phyloP scores from a whole-genome alignment of 2,888 invertebrate species.

The Cylloceria caligata region DNA sequence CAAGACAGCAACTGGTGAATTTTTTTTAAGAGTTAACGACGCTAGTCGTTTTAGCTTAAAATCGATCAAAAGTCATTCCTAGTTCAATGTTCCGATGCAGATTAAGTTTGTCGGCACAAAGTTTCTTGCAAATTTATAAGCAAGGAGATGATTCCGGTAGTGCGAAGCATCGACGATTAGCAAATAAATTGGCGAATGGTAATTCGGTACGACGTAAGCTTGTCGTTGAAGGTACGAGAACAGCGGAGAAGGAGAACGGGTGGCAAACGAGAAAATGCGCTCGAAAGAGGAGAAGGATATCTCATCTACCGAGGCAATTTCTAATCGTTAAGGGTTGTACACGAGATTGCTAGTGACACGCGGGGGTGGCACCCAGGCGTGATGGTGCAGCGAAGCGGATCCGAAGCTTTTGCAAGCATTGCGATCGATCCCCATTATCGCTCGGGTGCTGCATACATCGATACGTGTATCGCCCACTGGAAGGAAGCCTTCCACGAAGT shows the following conservation, averaged over 20 bases:
- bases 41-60: background rate
- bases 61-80: slow-evolving; percentile 12
- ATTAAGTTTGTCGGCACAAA: slow-evolving; percentile 5
- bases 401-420: slow-evolving; percentile 1
- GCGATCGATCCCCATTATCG: slow-evolving; percentile 38
- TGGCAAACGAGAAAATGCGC: background rate
- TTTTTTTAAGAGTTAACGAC: background rate
- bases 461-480: slow-evolving; percentile 19
- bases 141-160: background rate
- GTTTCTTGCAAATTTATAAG: slow-evolving; percentile 31
- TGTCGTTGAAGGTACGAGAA: background rate
- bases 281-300: slow-evolving; percentile 38
- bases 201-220: slow-evolving; percentile 57
- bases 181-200: slow-evolving; percentile 69
- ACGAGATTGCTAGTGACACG: background rate
- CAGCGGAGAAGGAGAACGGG: slow-evolving; percentile 1
- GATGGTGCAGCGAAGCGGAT: background rate
- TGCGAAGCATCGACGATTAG: slow-evolving; percentile 58
- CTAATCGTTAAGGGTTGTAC: slow-evolving; percentile 55
- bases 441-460: slow-evolving; percentile 11
- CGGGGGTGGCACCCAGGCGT: background rate
- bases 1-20: background rate
- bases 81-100: background rate
- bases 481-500: background rate
- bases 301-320: slow-evolving; percentile 64